Base-by-base conservation (phyloP, 2,113 vertebrate genomes). In the Aphyosemion australe region DNA sequence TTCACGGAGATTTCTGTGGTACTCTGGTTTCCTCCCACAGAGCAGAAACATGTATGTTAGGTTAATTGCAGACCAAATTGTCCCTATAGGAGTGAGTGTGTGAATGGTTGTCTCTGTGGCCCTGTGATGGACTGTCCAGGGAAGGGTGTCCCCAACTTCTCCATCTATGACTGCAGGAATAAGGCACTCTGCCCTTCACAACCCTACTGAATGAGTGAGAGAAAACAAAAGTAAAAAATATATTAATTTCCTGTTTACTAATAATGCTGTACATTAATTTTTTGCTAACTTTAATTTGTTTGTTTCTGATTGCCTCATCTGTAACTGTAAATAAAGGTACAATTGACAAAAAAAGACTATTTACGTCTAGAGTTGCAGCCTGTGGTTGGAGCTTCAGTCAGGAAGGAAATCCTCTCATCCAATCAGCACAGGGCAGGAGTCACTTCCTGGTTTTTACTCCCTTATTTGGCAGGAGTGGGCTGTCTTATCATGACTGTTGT, bases 401-500 rank as follows among this genome's bases (percentile, higher is more conserved):
- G 26, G 39, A 31, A 74, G 19, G 61, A 74, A 55, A 43, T 42
- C 61, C 61, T 48, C 58, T 76, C 59, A 66, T 8, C 87, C 86
- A 90, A 89, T 87, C 77, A 86, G 75, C 53, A 63, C 43, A 12
- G 20, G 10, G 62, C 55, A 62, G 20, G 18, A 71, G 46, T 73
- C 80, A 80, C 85, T 87, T 85, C 89, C 86, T 65, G 7, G 5
- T 76, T 37, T 71, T 51, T 18, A 5, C 56, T 49, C 3, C 88
- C 86, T 59, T 82, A 80, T 88, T 71, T 76, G 83, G 79, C 51
- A 77, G 6, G 26, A 56, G 61, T 75, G 68, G 88, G 83, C 51
- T 1, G 84, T 65, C 13, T 53, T 68, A 43, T 10, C 65, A 51
- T 57, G 32, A 66, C 69, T 37, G 34, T 21, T 26, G 48, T 83